Conservation (phyloP, 2,888 invertebrate genomes). For the Lycaena phlaeas region DNA sequence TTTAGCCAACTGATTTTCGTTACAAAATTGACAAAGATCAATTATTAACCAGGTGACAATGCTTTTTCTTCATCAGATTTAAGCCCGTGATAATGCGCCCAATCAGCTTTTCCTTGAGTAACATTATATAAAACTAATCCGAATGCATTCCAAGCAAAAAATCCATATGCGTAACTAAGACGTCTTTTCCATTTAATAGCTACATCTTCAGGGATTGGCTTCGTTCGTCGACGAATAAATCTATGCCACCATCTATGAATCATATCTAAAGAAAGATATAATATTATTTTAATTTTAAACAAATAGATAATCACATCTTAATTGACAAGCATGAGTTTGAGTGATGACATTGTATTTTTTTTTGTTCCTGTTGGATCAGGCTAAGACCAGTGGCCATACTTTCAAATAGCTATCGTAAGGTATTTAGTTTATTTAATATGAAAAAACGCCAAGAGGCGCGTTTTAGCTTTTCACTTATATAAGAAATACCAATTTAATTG, state of each 20-base stretch:
- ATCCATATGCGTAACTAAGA: conserved; percentile 74
- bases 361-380: too few relatives aligned
- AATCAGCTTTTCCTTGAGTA: conserved; percentile 76
- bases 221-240: conserved; percentile 51
- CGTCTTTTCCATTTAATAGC: conserved; percentile 76
- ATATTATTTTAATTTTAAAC: conserved; percentile 12
- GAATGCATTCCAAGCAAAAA: conserved; percentile 82
- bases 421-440: too few relatives aligned
- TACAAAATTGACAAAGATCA: not conserved
- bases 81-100: conserved; percentile 77
- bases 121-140: conserved; percentile 75
- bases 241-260: conserved; percentile 59
- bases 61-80: conserved; percentile 74
- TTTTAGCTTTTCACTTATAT: too few relatives aligned
- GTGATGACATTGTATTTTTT: too few relatives aligned
- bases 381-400: too few relatives aligned
- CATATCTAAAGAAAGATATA: conserved; percentile 22
- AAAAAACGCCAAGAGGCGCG: too few relatives aligned
- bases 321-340: too few relatives aligned
- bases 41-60: conserved; percentile 69
- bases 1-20: not conserved
- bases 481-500: too few relatives aligned
- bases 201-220: conserved; percentile 50
- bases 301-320: too few relatives aligned
- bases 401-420: too few relatives aligned